Evolutionary conservation across 1,140 invertebrate genomes (phyloP), one percentile per base, ranked within the genome.

Genomic region (Holcopasites calliopsidis): DNA sequence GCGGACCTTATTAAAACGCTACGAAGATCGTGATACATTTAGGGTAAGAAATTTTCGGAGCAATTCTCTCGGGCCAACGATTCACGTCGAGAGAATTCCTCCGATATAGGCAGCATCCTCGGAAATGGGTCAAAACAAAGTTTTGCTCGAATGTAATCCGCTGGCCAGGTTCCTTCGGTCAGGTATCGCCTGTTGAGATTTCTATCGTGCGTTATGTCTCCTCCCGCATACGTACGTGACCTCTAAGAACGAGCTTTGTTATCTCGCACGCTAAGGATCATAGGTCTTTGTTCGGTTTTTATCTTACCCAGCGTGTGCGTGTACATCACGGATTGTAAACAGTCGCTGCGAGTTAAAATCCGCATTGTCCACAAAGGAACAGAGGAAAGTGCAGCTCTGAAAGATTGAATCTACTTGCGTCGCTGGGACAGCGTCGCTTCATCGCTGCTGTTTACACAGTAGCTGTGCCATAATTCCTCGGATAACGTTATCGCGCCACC

Each of bases 161-260:
- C 26, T 28, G 6, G 38, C 28, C 5, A 55, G 71, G 21, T 47
- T 50, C 31, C n/a, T n/a, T 18, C 28, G 38, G 38, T 33, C 71
- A 73, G 71, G 71, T 66, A 72, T 74, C 71, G 61, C 62, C 61
- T 54, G 71, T 74, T 74, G 11, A 23, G 60, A 74, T 75, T 58
- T 26, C 49, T 75, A 75, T 68, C 73, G 33, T 35, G n/a, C 13
- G 16, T 75, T 75, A 75, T 6, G 13, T 21, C 49, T 55, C 65
- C 38, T 38, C 54, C 54, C 26, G 21, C 21, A 31, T 55, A 31
- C 61, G 62, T 38, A 33, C 35, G 35, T 18, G 16, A 62, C 54
- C 8, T 60, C n/a, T 18, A 57, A 23, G 16, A 31, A 40, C 10
- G 42, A 6, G 42, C 11, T 31, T 57, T 69, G 44, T 75, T 75